Conservation (phyloP, 2,113 vertebrate species). For the Gyps fulvus region DNA sequence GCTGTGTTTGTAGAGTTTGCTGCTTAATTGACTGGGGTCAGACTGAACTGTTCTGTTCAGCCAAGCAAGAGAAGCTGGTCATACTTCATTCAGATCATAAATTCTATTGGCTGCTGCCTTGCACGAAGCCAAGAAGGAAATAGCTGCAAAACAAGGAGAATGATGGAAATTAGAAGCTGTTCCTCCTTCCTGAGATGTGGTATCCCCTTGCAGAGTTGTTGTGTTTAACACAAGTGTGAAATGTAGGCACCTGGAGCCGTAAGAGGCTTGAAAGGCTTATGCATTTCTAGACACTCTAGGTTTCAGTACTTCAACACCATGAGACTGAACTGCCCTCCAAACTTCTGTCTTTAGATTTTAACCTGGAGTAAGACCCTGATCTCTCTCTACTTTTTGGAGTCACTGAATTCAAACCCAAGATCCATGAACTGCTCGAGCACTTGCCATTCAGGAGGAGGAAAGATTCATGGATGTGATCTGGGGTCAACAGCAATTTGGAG, state of each 20-base stretch:
- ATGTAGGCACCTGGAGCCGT: not conserved
- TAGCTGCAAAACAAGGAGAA: not conserved
- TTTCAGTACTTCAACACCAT: not conserved
- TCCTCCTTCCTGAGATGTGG: not conserved
- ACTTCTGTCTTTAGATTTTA: not conserved
- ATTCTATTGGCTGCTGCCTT: not conserved
- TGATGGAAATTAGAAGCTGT: not conserved
- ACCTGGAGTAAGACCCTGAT: not conserved
- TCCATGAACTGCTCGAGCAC: not conserved
- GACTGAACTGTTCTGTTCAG: not conserved
- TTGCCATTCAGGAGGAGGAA: not conserved
- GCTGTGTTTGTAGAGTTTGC: not conserved
- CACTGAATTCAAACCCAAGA: not conserved
- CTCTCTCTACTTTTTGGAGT: not conserved
- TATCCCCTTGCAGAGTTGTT: not conserved
- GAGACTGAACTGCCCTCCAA: not conserved
- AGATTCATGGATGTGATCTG: not conserved
- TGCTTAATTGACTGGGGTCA: not conserved
- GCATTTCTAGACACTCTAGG: not conserved
- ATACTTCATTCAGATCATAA: not conserved
- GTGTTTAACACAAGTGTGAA: not conserved
- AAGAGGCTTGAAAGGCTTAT: not conserved
- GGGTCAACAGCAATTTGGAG: not conserved
- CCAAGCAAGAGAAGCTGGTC: not conserved
- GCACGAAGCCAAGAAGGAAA: not conserved